These are phyloP conservation scores for Pao palembangensis DNA, from an alignment of 2,113 vertebrate genomes.

Conservation along the genomic window DNA sequence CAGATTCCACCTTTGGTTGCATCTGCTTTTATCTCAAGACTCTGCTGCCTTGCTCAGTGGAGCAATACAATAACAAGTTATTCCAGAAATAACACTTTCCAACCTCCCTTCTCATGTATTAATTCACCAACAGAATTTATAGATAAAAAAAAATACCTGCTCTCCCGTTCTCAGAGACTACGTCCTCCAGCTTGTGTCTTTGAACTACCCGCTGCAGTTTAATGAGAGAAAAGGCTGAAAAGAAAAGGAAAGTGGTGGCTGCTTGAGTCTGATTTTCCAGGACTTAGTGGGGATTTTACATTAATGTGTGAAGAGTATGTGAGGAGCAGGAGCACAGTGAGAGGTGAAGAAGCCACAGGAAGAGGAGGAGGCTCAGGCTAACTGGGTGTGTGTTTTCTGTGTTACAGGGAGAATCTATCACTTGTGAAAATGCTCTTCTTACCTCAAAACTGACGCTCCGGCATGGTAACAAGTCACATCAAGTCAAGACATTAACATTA, in stretches of 20 bases:
- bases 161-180: neutral
- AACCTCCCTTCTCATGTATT: neutral
- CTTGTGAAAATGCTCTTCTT: too few species aligned
- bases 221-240: slow-evolving; percentile 32
- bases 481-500: too few species aligned
- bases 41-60: too few species aligned
- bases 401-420: slow-evolving; percentile 1
- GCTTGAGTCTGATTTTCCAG: slow-evolving; percentile 40
- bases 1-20: too few species aligned
- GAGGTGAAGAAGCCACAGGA: slow-evolving; percentile 44
- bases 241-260: slow-evolving; percentile 36
- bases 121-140: neutral
- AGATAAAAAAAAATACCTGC: neutral
- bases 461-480: too few species aligned
- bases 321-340: slow-evolving; percentile 55
- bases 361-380: slow-evolving; percentile 14
- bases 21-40: too few species aligned
- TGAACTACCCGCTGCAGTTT: slow-evolving; percentile 37
- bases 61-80: too few species aligned
- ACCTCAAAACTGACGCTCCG: too few species aligned
- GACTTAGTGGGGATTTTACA: slow-evolving; percentile 44
- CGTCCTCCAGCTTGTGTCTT: slow-evolving; percentile 12
- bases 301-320: slow-evolving; percentile 35
- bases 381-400: slow-evolving; percentile 11
- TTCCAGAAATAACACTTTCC: slow-evolving; percentile 16